Evolutionary conservation across 2,797 vertebrate genomes (phyloP), one percentile per base, ranked within the genome.

Genomic region (Hydrophis major): DNA sequence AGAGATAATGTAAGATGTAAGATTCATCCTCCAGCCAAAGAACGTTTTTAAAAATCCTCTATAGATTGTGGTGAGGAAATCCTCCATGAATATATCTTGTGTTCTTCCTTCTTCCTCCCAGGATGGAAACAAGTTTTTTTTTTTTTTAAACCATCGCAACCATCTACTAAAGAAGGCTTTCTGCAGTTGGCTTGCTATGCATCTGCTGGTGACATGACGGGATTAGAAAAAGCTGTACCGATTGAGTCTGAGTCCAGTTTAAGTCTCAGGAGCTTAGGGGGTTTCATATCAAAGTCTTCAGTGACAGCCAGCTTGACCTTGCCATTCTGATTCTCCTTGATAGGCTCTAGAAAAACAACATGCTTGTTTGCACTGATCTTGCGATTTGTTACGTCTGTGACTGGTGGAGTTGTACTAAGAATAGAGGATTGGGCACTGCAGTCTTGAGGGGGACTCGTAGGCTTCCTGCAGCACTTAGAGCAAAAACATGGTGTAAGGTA

Each of bases 341-440:
- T 97, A 3, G 99, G 99, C 97, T 99, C 99, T 50, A 99, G 97
- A 97, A 99, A 99, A 90, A 98, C 99, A 90, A 99, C 99, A 1
- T 99, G 99, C 95, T 99, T 99, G 98, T 98, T 98, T 97, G 97
- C 96, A 37, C 98, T 98, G 97, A 97, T 98, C 97, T 99, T 99
- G 94, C 98, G 98, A 89, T 98, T 98, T 2, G 98, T 98, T 61
- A 97, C 98, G 0, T 99, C 98, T 0, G 98, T 97, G 37, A 98
- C 94, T 0, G 99, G 98, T 0, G 99, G 98, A 0, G 98, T 98
- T 0, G 98, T 96, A 27, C 98, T 98, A 90, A 99, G 98, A 96
- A 99, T 98, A 6, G 98, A 99, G 90, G 99, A 99, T 95, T 99
- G 99, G 47, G 97, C 98, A 0, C 98, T 99, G 95, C 98, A 98